These are phyloP conservation scores for Podarcis lilfordi DNA, from an alignment of 2,797 vertebrate species.

Conservation along the genomic window DNA sequence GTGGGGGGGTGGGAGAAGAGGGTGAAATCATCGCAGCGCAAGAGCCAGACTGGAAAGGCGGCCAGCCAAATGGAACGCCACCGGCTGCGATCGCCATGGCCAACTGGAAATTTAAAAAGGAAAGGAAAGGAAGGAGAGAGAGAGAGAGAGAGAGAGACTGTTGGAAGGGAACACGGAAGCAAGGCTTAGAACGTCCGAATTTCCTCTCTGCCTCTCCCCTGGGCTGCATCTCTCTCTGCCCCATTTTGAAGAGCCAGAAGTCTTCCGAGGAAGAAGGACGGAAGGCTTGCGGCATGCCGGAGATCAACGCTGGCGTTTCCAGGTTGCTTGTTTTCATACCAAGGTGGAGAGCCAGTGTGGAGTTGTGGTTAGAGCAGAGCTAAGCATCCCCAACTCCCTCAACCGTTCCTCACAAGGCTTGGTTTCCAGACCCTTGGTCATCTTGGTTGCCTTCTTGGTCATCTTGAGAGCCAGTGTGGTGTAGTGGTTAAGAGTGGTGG, in stretches of 20 bases:
- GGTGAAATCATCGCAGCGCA: slow-evolving; percentile 76
- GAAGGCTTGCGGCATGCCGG: too few relatives aligned
- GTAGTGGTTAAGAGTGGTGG: too few relatives aligned
- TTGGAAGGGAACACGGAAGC: neutral
- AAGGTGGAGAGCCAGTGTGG: too few relatives aligned
- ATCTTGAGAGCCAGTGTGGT: too few relatives aligned
- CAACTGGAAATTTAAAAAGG: slow-evolving; percentile 69
- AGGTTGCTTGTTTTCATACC: neutral
- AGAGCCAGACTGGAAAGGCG: slow-evolving; percentile 67
- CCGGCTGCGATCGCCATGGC: slow-evolving; percentile 54
- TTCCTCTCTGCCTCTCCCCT: slow-evolving; percentile 39
- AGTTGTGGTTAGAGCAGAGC: neutral
- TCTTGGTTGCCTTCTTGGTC: too few relatives aligned
- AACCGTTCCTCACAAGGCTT: too few relatives aligned
- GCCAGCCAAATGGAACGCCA: slow-evolving; percentile 49
- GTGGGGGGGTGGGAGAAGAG: slow-evolving; percentile 24
- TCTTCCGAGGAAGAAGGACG: neutral
- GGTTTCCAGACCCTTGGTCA: too few relatives aligned
- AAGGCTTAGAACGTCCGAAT: slow-evolving; percentile 57
- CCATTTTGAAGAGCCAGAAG: neutral
- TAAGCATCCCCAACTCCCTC: too few relatives aligned
- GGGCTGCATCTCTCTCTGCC: neutral
- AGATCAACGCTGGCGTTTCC: too few relatives aligned
- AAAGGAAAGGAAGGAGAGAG: slow-evolving; percentile 54
- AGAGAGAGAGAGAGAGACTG: too few relatives aligned